Percentiles rank a stretch among this genome's conserved stretches.
Conservation (phyloP, 1,140 invertebrate genomes). For the Bombyx mandarina region DNA sequence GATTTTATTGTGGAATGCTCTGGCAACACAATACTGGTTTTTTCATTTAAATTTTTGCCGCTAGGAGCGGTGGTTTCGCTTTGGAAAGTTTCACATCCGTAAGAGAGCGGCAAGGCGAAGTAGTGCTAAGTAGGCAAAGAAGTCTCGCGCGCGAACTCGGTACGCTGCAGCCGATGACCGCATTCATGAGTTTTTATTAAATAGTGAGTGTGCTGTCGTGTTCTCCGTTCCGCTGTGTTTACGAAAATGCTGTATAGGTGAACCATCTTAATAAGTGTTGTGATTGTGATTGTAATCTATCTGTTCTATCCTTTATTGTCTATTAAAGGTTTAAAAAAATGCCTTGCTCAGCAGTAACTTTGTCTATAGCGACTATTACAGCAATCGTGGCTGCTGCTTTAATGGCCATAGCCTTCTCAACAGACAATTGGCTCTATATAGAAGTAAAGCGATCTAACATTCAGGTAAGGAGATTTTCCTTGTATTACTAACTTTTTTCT, state of each 20-base stretch:
- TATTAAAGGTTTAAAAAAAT: conserved; percentile 74
- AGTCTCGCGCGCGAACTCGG: conserved; percentile 65
- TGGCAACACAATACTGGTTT: conserved; percentile 38
- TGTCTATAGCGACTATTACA: conserved; percentile 94
- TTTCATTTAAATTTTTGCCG: conserved; percentile 64
- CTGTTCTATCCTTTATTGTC: conserved; percentile 45
- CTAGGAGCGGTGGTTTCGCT: conserved; percentile 57
- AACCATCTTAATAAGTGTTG: conserved; percentile 58
- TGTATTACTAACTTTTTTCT: no score
- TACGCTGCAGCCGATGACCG: conserved; percentile 68
- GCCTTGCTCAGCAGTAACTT: conserved; percentile 94
- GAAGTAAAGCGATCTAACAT: conserved; percentile 90
- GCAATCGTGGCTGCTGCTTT: conserved; percentile 92
- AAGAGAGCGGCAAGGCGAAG: conserved; percentile 63
- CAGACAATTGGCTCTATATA: conserved; percentile 95
- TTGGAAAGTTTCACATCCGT: conserved; percentile 71
- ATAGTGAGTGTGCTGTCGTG: conserved; percentile 65
- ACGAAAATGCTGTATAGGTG: conserved; percentile 70
- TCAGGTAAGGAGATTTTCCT: conserved; percentile 74
- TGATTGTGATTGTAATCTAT: conserved; percentile 57
- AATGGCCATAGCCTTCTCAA: conserved; percentile 93
- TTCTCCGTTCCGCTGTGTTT: conserved; percentile 58
- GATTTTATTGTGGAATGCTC: no score
- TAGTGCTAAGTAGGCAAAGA: conserved; percentile 60
- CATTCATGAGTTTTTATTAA: conserved; percentile 64